Conservation (phyloP, 2,888 invertebrate genomes). For the Catocala sponsa region DNA sequence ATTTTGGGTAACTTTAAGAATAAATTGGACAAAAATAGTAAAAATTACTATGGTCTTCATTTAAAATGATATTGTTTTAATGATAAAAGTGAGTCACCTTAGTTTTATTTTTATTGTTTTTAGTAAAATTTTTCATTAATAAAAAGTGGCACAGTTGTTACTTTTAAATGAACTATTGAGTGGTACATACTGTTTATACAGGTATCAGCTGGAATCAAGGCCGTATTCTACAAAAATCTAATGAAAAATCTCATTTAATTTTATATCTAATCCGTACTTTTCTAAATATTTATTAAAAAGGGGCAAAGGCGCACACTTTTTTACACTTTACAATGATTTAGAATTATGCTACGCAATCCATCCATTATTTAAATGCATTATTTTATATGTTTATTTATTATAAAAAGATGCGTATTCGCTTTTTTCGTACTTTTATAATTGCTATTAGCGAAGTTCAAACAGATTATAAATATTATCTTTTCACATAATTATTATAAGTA, state of each 20-base stretch:
- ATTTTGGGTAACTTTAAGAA: too few species aligned
- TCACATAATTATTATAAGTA: conserved; percentile 7
- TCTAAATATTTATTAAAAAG: conserved; percentile 39
- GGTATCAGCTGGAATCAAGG: conserved; percentile 36
- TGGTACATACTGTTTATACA: conserved; percentile 39
- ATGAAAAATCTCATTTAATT: conserved; percentile 24
- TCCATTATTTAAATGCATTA: conserved; percentile 60
- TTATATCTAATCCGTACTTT: conserved; percentile 29
- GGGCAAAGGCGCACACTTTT: conserved; percentile 54
- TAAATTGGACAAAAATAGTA: too few species aligned
- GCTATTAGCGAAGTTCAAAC: conserved; percentile 31
- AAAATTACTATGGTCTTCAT: too few species aligned
- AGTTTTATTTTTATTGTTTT: conserved; percentile 2
- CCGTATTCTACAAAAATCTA: conserved; percentile 38
- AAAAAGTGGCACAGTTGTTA: conserved; percentile 25
- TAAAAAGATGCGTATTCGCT: conserved; percentile 30
- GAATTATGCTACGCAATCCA: conserved; percentile 84
- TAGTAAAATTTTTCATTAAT: not conserved
- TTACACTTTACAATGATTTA: conserved; percentile 85
- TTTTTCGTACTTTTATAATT: conserved; percentile 23
- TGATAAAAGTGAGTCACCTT: not conserved
- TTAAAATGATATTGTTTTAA: not conserved
- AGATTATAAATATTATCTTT: conserved; percentile 25
- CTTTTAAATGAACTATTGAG: conserved; percentile 17
- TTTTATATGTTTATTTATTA: conserved; percentile 29